phyloP scores from a whole-genome alignment of 2,797 vertebrate species.

The Sebastes oblongus region DNA sequence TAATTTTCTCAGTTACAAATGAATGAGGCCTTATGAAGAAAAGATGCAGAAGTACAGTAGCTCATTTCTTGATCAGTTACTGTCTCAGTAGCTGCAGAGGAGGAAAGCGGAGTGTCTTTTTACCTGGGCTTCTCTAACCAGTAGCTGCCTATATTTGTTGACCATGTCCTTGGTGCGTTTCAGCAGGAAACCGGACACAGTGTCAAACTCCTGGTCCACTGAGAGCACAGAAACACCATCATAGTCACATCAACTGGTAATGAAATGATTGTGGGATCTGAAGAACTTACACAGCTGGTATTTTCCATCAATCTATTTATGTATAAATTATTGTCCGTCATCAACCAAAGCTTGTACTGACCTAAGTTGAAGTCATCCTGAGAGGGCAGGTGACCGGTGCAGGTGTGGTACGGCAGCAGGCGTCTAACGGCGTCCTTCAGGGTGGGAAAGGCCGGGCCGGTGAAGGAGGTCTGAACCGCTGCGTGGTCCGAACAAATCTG shows the following conservation, averaged over 20 bases:
- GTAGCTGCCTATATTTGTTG: constrained; percentile 86
- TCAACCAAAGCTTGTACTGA: constrained; percentile 26
- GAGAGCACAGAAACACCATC: constrained; percentile 5
- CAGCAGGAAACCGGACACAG: constrained; percentile 81
- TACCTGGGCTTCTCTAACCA: constrained; percentile 84
- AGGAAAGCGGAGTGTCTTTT: not conserved
- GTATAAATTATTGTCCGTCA: too few relatives aligned
- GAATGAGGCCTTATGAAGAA: not conserved
- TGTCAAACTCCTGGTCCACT: constrained; percentile 87
- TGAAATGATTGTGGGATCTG: not conserved
- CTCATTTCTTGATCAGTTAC: not conserved
- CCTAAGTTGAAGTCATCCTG: constrained; percentile 77
- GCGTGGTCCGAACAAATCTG: constrained; percentile 80
- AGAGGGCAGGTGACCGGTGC: constrained; percentile 75
- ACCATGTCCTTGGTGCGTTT: constrained; percentile 87
- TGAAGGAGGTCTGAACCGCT: constrained; percentile 75
- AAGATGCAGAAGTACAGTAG: not conserved
- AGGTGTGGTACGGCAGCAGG: constrained; percentile 84
- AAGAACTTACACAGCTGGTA: not conserved
- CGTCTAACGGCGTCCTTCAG: constrained; percentile 75
- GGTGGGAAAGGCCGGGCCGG: constrained; percentile 70
- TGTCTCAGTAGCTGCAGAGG: too few relatives aligned
- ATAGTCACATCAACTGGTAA: not conserved
- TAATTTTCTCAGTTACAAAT: not conserved
- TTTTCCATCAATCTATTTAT: not conserved